Base-by-base conservation (phyloP, 2,888 invertebrate genomes). In the Melipona beecheii region DNA sequence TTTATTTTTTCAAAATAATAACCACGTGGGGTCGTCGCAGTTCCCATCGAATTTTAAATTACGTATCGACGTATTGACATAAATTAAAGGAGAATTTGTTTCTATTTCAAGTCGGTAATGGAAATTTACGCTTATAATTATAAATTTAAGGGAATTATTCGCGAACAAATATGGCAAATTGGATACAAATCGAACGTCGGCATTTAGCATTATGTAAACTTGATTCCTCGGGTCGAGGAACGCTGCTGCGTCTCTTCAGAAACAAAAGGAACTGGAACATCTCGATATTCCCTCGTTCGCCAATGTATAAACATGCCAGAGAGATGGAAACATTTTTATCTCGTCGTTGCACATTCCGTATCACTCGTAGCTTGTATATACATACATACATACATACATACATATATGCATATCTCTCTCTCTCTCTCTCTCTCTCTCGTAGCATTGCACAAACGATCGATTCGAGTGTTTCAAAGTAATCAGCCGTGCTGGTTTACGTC, bases 221-320 rank as follows among this genome's bases (percentile, higher is more conserved):
- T n/a, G 19, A 69, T 62, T 66, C 74, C 31, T 9, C 50, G 21
- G 72, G 62, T 71, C 60, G 68, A 68, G 71, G 60, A 70, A 68
- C 75, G 31, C 31, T 50, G 27, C 17, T 56, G 43, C 36, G 62
- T 75, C 31, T 64, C 71, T 52, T 4, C 36, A 6, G 64, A 73
- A 64, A 81, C 68, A 76, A 66, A 70, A 75, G 78, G 52, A 83
- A 85, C 69, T 83, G 75, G 81, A 84, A 75, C 83, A 72, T 85
- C 83, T 75, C 78, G 83, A 84, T 81, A 62, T 72, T 66, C 50
- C 78, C 75, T 27, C 17, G 54, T 56, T 70, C 62, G 60, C 43
- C 58, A 31, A 62, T 56, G 31, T n/a, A 60, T n/a, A n/a, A 52
- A 17, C 19, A 24, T 13, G 4, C 24, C 56, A 68, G 54, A 66